phyloP scores from a whole-genome alignment of 2,113 vertebrate species.

The Cryptomyrus ogoouensis region DNA sequence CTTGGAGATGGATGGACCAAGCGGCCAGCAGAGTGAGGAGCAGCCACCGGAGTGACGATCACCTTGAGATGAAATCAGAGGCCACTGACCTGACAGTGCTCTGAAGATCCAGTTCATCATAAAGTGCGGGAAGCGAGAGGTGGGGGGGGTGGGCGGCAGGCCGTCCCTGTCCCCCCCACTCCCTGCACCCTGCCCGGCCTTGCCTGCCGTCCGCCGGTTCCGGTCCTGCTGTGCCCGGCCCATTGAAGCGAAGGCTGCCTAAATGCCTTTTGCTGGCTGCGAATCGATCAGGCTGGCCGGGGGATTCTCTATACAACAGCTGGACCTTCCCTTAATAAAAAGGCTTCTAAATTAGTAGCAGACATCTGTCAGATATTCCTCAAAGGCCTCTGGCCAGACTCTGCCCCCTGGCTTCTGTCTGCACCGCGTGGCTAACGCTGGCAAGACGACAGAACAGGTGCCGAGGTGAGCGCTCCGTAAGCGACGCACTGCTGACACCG shows the following conservation, averaged over 20 bases:
- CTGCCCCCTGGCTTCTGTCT: background rate
- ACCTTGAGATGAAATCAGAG: constrained; percentile 68
- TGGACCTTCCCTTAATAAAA: constrained; percentile 73
- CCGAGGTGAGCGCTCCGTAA: background rate
- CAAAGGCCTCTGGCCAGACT: constrained; percentile 39
- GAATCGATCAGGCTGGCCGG: constrained; percentile 76
- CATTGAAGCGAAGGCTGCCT: constrained; percentile 73
- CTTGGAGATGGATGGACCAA: constrained; percentile 84
- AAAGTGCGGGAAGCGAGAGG: constrained; percentile 45
- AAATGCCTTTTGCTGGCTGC: constrained; percentile 66
- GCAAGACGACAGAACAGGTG: background rate
- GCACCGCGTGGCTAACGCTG: background rate
- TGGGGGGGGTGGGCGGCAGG: background rate
- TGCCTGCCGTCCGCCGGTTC: constrained; percentile 14
- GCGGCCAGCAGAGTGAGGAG: constrained; percentile 64
- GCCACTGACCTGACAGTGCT: constrained; percentile 54
- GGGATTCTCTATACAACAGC: constrained; percentile 70
- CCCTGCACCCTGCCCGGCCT: constrained; percentile 32
- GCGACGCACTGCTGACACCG: background rate
- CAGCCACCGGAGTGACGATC: constrained; percentile 69
- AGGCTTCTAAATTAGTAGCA: constrained; percentile 72
- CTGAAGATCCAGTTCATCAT: constrained; percentile 68
- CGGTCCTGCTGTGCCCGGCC: constrained; percentile 72
- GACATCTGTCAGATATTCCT: constrained; percentile 60
- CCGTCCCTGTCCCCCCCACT: constrained; percentile 28